A percentile compares a stretch with the other conserved stretches of the same genome.
phyloP scores from a whole-genome alignment of 2,113 vertebrate species.

The Myotis yumanensis region DNA sequence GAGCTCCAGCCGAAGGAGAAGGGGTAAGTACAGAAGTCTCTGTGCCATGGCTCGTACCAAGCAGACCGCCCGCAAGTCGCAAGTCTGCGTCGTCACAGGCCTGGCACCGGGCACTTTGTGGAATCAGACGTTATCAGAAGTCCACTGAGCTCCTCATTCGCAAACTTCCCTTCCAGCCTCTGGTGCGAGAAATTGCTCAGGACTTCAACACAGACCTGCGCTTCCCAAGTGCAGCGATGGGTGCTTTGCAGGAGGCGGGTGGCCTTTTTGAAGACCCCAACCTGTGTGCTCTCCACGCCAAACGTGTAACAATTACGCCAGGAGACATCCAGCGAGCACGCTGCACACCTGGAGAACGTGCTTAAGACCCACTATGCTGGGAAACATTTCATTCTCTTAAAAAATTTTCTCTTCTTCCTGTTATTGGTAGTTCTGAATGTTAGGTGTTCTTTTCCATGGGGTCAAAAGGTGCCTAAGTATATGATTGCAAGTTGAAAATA shows the following conservation, averaged over 20 bases:
- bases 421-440: no score
- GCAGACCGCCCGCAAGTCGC: neutral
- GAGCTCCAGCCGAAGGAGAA: no score
- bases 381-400: no score
- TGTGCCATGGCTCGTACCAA: neutral
- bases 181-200: constrained; percentile 90
- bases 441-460: no score
- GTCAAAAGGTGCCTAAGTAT: no score
- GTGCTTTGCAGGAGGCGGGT: constrained; percentile 86
- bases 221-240: constrained; percentile 88
- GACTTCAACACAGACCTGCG: constrained; percentile 88
- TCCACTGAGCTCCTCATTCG: constrained; percentile 88
- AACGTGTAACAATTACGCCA: no score
- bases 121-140: neutral
- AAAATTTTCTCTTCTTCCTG: no score
- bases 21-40: neutral
- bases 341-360: no score
- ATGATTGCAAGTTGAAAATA: no score
- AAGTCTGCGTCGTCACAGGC: neutral
- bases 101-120: neutral
- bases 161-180: constrained; percentile 89
- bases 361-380: no score
- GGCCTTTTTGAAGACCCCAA: neutral
- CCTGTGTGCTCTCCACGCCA: neutral
- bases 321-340: no score